Conservation (phyloP, 2,797 vertebrate species). For the Sebastes diploproa region DNA sequence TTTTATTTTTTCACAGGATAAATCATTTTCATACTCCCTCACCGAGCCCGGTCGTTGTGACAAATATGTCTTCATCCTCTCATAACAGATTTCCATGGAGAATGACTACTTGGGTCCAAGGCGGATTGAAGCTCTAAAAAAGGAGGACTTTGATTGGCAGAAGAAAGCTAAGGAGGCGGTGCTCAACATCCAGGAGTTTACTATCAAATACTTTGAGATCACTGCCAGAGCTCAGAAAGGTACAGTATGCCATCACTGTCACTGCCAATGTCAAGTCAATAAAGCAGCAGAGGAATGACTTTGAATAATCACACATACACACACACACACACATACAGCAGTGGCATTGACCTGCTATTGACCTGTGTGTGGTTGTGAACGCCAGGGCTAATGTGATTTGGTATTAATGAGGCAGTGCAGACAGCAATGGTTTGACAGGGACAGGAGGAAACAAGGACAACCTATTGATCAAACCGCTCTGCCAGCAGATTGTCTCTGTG, state of each 20-base stretch:
- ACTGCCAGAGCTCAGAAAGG: slow-evolving; percentile 97
- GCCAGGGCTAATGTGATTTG: slow-evolving; percentile 56
- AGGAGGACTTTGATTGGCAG: slow-evolving; percentile 96
- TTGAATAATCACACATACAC: slow-evolving; percentile 22
- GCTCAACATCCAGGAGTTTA: slow-evolving; percentile 96
- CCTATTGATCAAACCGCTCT: slow-evolving; percentile 61
- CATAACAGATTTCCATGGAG: slow-evolving; percentile 92
- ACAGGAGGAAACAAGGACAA: slow-evolving; percentile 65
- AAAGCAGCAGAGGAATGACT: slow-evolving; percentile 29
- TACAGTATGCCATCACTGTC: slow-evolving; percentile 59
- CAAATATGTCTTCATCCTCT: neutral
- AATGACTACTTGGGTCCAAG: slow-evolving; percentile 95
- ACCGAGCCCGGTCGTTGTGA: neutral
- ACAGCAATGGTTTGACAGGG: slow-evolving; percentile 50
- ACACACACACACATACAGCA: neutral
- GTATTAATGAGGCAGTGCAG: slow-evolving; percentile 58
- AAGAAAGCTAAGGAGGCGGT: slow-evolving; percentile 95
- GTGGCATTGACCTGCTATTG: slow-evolving; percentile 47
- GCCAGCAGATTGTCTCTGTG: slow-evolving; percentile 37
- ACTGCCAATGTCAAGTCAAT: slow-evolving; percentile 31
- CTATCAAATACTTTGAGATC: slow-evolving; percentile 98
- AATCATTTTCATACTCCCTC: neutral
- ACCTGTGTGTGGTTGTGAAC: slow-evolving; percentile 54
- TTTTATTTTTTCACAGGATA: neutral
- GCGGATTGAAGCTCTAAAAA: slow-evolving; percentile 91